Evolutionary conservation across 2,888 invertebrate genomes (phyloP).

Genomic region (Aspidiotus destructor): DNA sequence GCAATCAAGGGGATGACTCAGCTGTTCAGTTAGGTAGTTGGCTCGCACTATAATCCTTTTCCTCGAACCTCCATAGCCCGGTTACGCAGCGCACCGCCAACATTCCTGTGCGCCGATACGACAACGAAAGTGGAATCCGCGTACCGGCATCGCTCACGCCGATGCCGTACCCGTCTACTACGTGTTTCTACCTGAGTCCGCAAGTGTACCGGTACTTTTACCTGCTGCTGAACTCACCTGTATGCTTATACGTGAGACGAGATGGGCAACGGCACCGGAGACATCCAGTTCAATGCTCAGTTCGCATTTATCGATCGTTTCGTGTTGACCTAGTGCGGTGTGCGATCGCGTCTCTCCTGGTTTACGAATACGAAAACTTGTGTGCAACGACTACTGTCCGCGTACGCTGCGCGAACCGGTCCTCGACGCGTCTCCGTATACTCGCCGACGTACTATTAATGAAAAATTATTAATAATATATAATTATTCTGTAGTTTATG

Average conservation of each 20-base stretch:
- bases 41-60: no score
- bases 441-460: no score
- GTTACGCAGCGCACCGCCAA: neutral
- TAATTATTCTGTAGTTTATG: no score
- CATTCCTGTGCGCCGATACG: neutral
- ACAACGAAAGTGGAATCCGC: no score
- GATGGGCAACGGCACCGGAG: no score
- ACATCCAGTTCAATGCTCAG: neutral
- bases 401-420: neutral
- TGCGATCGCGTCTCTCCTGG: neutral
- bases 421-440: neutral
- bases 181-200: neutral
- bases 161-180: neutral
- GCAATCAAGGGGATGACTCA: no score
- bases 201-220: neutral
- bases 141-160: no score
- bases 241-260: neutral
- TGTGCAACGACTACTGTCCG: no score
- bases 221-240: neutral
- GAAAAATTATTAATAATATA: no score
- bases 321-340: slow-evolving; percentile 11
- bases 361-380: neutral
- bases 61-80: no score
- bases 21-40: no score
- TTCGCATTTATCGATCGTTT: slow-evolving; percentile 19